These are phyloP conservation scores for Sylvilagus floridanus DNA, from an alignment of 2,797 vertebrate genomes.

Conservation along the genomic window DNA sequence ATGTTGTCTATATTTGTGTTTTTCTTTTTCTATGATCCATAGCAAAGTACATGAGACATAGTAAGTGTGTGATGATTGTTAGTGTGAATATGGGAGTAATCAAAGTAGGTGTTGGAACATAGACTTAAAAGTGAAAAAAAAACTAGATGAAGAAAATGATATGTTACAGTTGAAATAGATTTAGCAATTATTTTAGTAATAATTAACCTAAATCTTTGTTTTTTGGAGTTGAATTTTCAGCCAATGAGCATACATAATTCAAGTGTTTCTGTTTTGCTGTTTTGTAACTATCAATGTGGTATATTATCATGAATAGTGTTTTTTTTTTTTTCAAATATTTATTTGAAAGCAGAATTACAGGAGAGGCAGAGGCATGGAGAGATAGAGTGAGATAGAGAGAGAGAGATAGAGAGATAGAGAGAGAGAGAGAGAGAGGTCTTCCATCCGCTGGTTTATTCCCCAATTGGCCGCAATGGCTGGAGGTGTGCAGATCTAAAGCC, in stretches of 20 bases:
- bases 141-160: not conserved
- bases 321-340: too few relatives aligned
- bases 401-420: too few relatives aligned
- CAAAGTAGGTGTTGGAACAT: not conserved
- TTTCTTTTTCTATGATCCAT: not conserved
- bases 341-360: too few relatives aligned
- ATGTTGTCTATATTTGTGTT: not conserved
- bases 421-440: too few relatives aligned
- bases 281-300: not conserved
- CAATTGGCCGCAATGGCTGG: too few relatives aligned
- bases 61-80: not conserved
- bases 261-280: constrained; percentile 3
- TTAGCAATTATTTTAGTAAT: not conserved
- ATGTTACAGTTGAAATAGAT: not conserved
- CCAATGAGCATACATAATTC: not conserved
- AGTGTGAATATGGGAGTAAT: not conserved
- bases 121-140: not conserved
- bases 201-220: not conserved
- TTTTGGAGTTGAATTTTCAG: not conserved
- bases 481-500: too few relatives aligned
- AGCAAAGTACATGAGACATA: not conserved
- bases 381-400: too few relatives aligned
- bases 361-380: too few relatives aligned
- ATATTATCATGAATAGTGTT: not conserved
- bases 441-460: too few relatives aligned